Evolutionary conservation across 2,888 invertebrate species (phyloP), one percentile per base, ranked within the genome.

Genomic region (Xylophagus ater): DNA sequence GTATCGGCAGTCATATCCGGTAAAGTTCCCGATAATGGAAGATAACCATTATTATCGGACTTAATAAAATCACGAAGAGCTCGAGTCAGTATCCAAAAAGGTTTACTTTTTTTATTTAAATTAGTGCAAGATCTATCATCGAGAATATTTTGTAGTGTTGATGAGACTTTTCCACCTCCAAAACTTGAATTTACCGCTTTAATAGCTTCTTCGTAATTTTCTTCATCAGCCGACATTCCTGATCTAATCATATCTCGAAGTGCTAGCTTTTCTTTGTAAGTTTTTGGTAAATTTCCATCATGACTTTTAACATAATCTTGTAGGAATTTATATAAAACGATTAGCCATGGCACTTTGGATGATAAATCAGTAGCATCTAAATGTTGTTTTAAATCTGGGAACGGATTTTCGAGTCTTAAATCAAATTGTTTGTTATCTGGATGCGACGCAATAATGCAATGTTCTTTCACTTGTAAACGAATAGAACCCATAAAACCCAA

Each of bases 1-100:
- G 94, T 93, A 50, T 94, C 92, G 2, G 94, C 82, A 4, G 90
- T 90, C 96, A 97, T 96, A 57, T 97, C 96, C 3, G 96, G 96
- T 29, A 97, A 67, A 7, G 81, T 74, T 15, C 96, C 96, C 52
- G 82, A 74, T 4, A 96, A 62, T 5, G 96, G 96, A 15, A 96
- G 66, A 42, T 72, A 70, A 14, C 84, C 85, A 47, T 75, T 69
- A 4, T 89, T 89, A 63, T 93, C 92, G 43, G 79, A 76, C 53
- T 82, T 75, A 21, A 89, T 77, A 66, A 93, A 90, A 52, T 86
- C 84, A 60, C 81, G 76, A 2, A 96, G 65, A 10, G 92, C 93
- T 52, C 83, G 80, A 33, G 83, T 84, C 71, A 94, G 78, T 26
- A 94, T 81, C 96, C 94, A 96, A 62, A 96, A 97, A 31, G 83